These are phyloP conservation scores for Grammomys dolichurus DNA, from an alignment of 2,113 vertebrate genomes.

Conservation along the genomic window DNA sequence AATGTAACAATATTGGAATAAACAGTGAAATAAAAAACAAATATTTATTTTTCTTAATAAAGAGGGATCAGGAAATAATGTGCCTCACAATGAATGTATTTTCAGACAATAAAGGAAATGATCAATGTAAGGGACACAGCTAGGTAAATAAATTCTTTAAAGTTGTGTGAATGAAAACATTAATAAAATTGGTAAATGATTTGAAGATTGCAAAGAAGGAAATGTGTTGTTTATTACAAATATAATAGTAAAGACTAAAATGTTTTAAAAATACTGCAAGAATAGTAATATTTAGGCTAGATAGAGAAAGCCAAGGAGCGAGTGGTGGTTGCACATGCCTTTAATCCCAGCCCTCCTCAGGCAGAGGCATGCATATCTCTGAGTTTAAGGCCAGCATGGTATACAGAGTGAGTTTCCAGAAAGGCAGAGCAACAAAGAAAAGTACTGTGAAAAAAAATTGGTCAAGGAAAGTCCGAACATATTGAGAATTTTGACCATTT, in stretches of 20 bases:
- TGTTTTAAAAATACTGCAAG: conserved; percentile 14
- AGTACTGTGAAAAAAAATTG: background rate
- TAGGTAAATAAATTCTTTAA: background rate
- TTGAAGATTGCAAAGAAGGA: background rate
- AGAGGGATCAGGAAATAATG: background rate
- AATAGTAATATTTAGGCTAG: background rate
- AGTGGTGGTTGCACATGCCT: background rate
- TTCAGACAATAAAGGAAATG: background rate
- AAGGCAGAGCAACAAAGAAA: background rate
- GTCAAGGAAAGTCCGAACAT: background rate
- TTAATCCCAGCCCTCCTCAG: background rate
- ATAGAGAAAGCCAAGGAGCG: background rate
- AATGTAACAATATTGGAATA: background rate
- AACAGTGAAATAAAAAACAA: background rate
- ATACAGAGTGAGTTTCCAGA: background rate
- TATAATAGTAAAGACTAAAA: background rate
- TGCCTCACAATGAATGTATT: background rate
- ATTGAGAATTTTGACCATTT: background rate
- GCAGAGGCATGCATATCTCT: background rate
- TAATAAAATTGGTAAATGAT: background rate
- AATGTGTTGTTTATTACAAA: background rate
- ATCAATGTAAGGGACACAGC: background rate
- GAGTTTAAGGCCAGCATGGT: background rate
- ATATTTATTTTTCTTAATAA: background rate
- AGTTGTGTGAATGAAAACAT: background rate